A percentile compares a stretch with the other conserved stretches of the same genome.
phyloP scores from a whole-genome alignment of 1,140 invertebrate species.

The Ostrea denselamellosa region DNA sequence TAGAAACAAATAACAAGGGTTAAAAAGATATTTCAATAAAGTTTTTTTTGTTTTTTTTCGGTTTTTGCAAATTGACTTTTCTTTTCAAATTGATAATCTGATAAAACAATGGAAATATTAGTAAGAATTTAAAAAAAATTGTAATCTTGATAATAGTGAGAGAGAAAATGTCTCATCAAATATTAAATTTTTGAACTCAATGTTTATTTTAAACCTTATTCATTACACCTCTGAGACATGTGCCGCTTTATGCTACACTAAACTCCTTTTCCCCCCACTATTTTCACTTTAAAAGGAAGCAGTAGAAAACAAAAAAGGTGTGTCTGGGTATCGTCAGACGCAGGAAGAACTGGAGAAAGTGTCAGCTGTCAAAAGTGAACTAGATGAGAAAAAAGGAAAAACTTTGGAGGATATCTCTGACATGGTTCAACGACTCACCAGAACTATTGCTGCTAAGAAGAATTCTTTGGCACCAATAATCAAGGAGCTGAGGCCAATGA shows the following conservation, averaged over 20 bases:
- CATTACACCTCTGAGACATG: too few relatives aligned
- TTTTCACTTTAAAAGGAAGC: slow-evolving; percentile 43
- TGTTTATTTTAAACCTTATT: too few relatives aligned
- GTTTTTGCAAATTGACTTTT: too few relatives aligned
- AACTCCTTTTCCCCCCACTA: slow-evolving; percentile 50
- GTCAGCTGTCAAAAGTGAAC: slow-evolving; percentile 81
- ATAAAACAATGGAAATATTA: too few relatives aligned
- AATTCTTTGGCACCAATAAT: slow-evolving; percentile 83
- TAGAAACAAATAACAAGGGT: neutral
- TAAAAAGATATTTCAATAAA: neutral
- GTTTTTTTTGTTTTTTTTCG: slow-evolving; percentile 37
- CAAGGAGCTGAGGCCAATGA: slow-evolving; percentile 83
- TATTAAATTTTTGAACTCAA: too few relatives aligned
- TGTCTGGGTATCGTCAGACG: slow-evolving; percentile 80
- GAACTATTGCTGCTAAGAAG: slow-evolving; percentile 82
- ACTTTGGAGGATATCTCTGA: slow-evolving; percentile 82
- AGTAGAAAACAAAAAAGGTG: slow-evolving; percentile 79
- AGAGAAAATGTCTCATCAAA: too few relatives aligned
- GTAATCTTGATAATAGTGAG: too few relatives aligned
- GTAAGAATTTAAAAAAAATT: too few relatives aligned
- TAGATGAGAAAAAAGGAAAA: slow-evolving; percentile 82
- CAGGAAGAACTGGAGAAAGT: slow-evolving; percentile 83
- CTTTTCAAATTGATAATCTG: too few relatives aligned
- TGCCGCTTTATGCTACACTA: too few relatives aligned
- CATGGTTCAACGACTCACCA: slow-evolving; percentile 81